Conservation (phyloP, 2,113 vertebrate species). For the Beaufortia kweichowensis region DNA sequence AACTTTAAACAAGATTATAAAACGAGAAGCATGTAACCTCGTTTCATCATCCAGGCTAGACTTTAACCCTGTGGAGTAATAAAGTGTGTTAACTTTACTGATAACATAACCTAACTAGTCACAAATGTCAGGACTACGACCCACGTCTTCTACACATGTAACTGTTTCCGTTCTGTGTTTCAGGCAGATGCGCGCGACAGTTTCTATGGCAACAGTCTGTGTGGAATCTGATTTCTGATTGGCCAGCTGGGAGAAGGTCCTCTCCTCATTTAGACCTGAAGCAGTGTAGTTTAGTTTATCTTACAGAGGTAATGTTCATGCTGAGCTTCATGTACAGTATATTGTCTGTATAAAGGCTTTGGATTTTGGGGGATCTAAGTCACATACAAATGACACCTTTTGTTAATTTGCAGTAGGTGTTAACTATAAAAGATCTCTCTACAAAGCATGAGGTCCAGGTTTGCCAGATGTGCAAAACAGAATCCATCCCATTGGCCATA, state of each 20-base stretch:
- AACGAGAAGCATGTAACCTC: background rate
- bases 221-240: background rate
- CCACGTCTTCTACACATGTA: background rate
- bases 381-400: too few relatives aligned
- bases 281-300: too few relatives aligned
- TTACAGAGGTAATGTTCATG: too few relatives aligned
- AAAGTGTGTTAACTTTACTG: background rate
- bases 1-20: too few relatives aligned
- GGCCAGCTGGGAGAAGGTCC: background rate
- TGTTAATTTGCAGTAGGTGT: too few relatives aligned
- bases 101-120: background rate
- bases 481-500: too few relatives aligned
- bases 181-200: background rate
- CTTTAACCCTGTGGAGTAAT: conserved; percentile 20
- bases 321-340: too few relatives aligned
- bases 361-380: too few relatives aligned
- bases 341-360: too few relatives aligned
- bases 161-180: background rate
- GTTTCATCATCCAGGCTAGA: background rate
- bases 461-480: too few relatives aligned
- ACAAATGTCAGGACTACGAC: background rate
- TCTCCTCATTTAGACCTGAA: background rate
- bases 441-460: too few relatives aligned
- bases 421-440: too few relatives aligned
- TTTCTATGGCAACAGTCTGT: conserved; percentile 20